Base-by-base conservation (phyloP, 1,140 invertebrate species). In the Patella vulgata region DNA sequence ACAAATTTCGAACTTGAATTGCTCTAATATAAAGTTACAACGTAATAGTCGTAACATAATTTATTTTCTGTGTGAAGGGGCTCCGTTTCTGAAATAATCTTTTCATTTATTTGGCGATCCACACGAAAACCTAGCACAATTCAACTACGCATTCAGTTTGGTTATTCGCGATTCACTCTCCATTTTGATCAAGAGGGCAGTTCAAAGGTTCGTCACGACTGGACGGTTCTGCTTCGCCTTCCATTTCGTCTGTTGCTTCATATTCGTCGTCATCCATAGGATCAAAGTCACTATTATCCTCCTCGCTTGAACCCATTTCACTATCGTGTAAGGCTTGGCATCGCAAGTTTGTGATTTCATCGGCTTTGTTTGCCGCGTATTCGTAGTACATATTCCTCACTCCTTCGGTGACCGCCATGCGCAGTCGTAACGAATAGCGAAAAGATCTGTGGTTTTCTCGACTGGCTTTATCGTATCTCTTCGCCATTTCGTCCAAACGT, bases 371-470 rank as follows among this genome's bases (percentile, higher is more conserved):
- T 12, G 61, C 58, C 19, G 77, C 77, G 48, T 73, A 79, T 57
- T 76, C 75, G 43, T 76, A 72, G 47, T 68, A 78, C 77, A 79
- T 79, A 54, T 79, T 79, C 33, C 77, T 50, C 2, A 79, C 70
- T 21, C 77, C 77, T 47, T 79, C 75, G 9, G 68, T 55, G 0
- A 71, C 70, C 19, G 77, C 77, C 53, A 79, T 73, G 14, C 72
- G 68, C 23, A 79, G 66, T 42, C 77, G 63, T n/a, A 76, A 60
- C 19, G 67, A 69, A 47, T 79, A 79, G 48, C 77, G 63, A 42
- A 76, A 75, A 17, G 70, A 67, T 21, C 75, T 67, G 46, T 69
- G 65, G 30, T 74, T 67, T 51, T 71, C 67, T 39, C 65, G 62
- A 51, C 59, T 68, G 33, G 77, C 75, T 53, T 65, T 59, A 8